phyloP scores from a whole-genome alignment of 2,797 vertebrate species.

The Pseudomugil gertrudae region DNA sequence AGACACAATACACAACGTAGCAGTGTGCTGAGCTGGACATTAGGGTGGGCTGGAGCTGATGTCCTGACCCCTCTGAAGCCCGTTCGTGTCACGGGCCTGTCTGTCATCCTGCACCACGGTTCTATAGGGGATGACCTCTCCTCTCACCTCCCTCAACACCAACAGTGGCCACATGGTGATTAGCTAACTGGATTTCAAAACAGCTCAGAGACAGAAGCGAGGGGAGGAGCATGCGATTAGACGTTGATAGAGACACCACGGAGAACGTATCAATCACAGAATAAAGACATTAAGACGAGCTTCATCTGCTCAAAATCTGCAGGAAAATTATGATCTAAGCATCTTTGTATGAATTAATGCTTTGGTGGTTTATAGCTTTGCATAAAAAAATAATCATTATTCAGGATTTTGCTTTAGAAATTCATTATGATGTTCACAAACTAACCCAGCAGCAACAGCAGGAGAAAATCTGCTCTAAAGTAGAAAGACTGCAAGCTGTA shows the following conservation, averaged over 20 bases:
- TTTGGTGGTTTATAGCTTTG: not conserved
- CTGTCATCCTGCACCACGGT: conserved; percentile 39
- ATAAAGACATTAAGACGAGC: not conserved
- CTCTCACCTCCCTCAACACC: conserved; percentile 64
- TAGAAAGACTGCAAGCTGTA: not conserved
- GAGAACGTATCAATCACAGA: conserved; percentile 37
- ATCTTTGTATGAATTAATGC: not conserved
- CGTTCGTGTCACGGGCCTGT: conserved; percentile 50
- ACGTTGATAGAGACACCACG: conserved; percentile 29
- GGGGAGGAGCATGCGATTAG: conserved; percentile 3
- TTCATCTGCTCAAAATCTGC: not conserved
- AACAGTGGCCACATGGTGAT: conserved; percentile 64
- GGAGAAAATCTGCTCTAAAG: not conserved
- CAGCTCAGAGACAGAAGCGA: conserved; percentile 11
- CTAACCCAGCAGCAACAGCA: not conserved
- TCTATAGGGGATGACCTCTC: conserved; percentile 59
- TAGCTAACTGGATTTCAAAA: conserved; percentile 65
- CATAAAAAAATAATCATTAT: not conserved
- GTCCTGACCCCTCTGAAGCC: conserved; percentile 35
- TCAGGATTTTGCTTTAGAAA: not conserved
- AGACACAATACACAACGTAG: not conserved
- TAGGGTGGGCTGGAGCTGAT: conserved; percentile 11
- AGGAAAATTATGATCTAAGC: not conserved
- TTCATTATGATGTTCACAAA: not conserved
- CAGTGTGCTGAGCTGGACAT: conserved; percentile 9